These are phyloP conservation scores for Camponotus fellah DNA, from an alignment of 2,888 invertebrate genomes.

Conservation along the genomic window DNA sequence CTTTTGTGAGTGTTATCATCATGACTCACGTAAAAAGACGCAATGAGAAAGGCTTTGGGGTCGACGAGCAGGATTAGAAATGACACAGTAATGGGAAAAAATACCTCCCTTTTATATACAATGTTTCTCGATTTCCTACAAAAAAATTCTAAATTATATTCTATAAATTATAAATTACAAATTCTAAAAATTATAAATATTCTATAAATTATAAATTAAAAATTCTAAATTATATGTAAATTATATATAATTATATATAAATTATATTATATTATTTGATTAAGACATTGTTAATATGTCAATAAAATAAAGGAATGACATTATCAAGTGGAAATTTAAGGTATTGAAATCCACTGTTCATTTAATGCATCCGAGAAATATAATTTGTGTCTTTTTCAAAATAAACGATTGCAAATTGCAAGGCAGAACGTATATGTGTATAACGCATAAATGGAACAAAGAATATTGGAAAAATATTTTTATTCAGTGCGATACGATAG, in stretches of 20 bases:
- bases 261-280: background rate
- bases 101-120: constrained; percentile 60
- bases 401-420: background rate
- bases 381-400: background rate
- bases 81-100: constrained; percentile 56
- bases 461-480: constrained; percentile 45
- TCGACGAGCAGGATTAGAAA: constrained; percentile 49
- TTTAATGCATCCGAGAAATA: background rate
- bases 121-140: background rate
- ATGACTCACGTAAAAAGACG: constrained; percentile 74
- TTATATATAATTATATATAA: too few relatives aligned
- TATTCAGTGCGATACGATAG: constrained; percentile 27
- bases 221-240: background rate
- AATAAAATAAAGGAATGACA: background rate
- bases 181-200: too few relatives aligned
- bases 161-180: too few relatives aligned
- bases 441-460: background rate
- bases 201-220: too few relatives aligned
- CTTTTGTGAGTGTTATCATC: constrained; percentile 71
- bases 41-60: constrained; percentile 32
- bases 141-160: background rate
- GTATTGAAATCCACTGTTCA: background rate
- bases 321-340: background rate
- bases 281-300: too few relatives aligned
- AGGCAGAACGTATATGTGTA: background rate